Percentiles rank a stretch among this genome's conserved stretches.
These are phyloP conservation scores for Apaloderma vittatum DNA, from an alignment of 2,113 vertebrate species.

Conservation along the genomic window DNA sequence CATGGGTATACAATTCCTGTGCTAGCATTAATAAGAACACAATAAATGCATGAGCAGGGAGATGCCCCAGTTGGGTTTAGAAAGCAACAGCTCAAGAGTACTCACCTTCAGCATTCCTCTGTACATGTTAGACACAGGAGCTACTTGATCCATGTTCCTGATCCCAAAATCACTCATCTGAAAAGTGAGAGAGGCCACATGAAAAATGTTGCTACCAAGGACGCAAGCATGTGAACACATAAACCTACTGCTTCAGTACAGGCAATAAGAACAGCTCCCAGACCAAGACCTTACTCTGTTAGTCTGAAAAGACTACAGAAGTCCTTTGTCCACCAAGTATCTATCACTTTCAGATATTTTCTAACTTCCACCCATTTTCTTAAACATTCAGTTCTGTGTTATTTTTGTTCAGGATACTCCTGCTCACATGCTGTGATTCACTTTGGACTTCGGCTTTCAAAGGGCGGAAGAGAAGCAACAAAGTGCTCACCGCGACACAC, in stretches of 20 bases:
- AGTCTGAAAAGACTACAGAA: not conserved
- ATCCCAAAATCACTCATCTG: constrained; percentile 86
- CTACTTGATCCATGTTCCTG: constrained; percentile 89
- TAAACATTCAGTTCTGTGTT: not conserved
- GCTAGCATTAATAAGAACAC: not conserved
- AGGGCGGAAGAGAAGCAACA: not conserved
- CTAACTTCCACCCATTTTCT: not conserved
- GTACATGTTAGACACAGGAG: constrained; percentile 80
- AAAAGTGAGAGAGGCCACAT: not conserved
- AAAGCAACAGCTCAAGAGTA: not conserved
- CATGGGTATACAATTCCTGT: not conserved
- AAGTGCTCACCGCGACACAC: accelerated
- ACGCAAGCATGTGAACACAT: not conserved
- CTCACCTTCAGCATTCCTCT: constrained; percentile 87
- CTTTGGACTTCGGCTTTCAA: not conserved
- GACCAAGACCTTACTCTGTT: not conserved
- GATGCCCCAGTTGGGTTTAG: not conserved
- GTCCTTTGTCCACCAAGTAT: not conserved
- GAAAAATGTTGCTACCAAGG: not conserved
- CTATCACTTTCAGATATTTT: not conserved
- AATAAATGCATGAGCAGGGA: not conserved
- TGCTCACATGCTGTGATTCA: not conserved
- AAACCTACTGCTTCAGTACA: not conserved
- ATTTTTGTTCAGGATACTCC: not conserved
- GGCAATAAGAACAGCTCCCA: not conserved